These are phyloP conservation scores for Hippocampus comes DNA, from an alignment of 2,113 vertebrate species.

Conservation along the genomic window DNA sequence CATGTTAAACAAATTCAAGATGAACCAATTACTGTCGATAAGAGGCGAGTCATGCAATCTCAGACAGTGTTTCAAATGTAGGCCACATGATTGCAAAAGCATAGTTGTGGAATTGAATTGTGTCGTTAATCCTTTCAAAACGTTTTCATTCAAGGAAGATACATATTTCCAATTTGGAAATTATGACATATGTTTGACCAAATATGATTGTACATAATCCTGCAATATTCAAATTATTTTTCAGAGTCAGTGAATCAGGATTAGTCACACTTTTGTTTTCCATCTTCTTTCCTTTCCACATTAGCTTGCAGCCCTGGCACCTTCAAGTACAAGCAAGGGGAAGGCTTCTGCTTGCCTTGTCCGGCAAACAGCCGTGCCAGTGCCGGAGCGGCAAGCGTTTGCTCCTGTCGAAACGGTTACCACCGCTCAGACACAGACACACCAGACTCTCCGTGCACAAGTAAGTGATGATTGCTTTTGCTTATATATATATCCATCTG, in stretches of 20 bases:
- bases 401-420: constrained; percentile 85
- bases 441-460: constrained; percentile 86
- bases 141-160: background rate
- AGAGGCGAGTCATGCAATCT: background rate
- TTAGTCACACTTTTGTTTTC: constrained; percentile 10
- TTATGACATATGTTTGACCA: background rate
- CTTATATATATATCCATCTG: background rate
- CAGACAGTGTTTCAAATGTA: constrained; percentile 12
- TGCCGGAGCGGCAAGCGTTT: constrained; percentile 81
- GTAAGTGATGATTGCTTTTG: constrained; percentile 72
- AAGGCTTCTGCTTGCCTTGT: constrained; percentile 83
- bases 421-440: constrained; percentile 87
- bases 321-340: constrained; percentile 94
- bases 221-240: background rate
- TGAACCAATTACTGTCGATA: constrained; percentile 3
- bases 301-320: constrained; percentile 85
- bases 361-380: constrained; percentile 87
- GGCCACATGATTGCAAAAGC: background rate
- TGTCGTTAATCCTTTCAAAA: background rate
- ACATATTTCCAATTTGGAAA: background rate
- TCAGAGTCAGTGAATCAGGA: background rate
- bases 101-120: background rate
- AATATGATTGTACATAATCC: constrained; percentile 1
- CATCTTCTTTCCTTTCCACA: constrained; percentile 17
- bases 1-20: background rate